phyloP scores from a whole-genome alignment of 2,888 invertebrate genomes.

The Coelinius sp. region DNA sequence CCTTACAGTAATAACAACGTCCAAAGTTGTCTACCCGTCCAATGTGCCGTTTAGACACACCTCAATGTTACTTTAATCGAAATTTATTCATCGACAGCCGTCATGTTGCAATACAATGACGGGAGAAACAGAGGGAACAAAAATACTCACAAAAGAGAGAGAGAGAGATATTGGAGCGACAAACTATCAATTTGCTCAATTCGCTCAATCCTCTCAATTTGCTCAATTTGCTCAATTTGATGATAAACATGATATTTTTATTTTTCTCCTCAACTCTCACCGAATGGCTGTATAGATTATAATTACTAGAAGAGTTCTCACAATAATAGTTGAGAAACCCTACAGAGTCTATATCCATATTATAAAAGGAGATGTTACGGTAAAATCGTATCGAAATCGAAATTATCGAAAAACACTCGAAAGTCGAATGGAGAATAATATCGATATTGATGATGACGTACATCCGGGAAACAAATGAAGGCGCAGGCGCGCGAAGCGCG shows the following conservation, averaged over 20 bases:
- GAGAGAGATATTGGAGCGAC: constrained; percentile 17
- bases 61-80: constrained; percentile 26
- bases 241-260: no score
- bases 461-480: no score
- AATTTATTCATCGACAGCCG: constrained; percentile 27
- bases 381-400: no score
- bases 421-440: no score
- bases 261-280: not conserved
- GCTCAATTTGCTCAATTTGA: no score
- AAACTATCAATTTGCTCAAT: constrained; percentile 5
- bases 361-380: no score
- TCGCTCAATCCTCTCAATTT: not conserved
- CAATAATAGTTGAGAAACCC: no score
- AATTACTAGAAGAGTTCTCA: constrained; percentile 55
- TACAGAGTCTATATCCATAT: no score
- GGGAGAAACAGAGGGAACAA: constrained; percentile 42
- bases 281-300: constrained; percentile 60
- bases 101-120: not conserved
- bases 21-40: constrained; percentile 25
- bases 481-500: no score
- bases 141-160: constrained; percentile 21
- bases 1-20: constrained; percentile 24
- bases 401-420: no score
- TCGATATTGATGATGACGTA: no score
- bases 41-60: constrained; percentile 19